Base-by-base conservation (phyloP, 2,888 invertebrate genomes). In the Euzetes globulus region DNA sequence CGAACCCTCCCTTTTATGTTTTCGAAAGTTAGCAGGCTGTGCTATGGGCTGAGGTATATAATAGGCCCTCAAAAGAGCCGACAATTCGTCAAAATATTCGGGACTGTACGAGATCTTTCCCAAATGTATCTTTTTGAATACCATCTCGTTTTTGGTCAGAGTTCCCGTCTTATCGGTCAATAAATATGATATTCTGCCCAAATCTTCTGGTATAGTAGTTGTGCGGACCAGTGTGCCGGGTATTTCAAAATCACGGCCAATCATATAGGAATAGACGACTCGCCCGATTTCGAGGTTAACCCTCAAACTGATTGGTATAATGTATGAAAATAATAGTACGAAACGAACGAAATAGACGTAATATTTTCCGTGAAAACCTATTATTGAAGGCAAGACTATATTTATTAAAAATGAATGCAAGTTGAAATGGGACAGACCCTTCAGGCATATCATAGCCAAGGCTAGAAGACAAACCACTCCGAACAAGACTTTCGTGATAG, bases 211-310 rank as follows among this genome's bases (percentile, higher is more conserved):
- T 79, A 99, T 99, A 3, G 98, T 99, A 2, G 97, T 98, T 73
- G 95, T 95, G 9, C 99, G 87, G 76, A 97, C 97, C 13, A 96
- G 94, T 0, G 97, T 96, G 29, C 94, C 96, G 77, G 90, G 89
- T 79, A 99, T 96, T 79, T 91, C 88, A 73, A 91, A 89, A 84
- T 99, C 99, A 75, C 91, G 87, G 81, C 95, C 94, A 80, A 99
- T 97, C 79, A 92, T 90, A 91, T 94, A 98, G 0, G 98, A 94
- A 83, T 98, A 99, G 82, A 91, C 95, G 0, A 92, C 91, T 84
- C 99, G 99, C 1, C 97, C 98, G 92, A 99, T 94, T 81, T 99
- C 99, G 79, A 99, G 86, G 85, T 99, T 99, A 0, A 99, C 98
- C 77, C 99, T 87, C 81, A 99, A 88, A 85, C 97, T 92, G 80